phyloP scores from a whole-genome alignment of 37 sponge, comb jelly and placozoan genomes.

The Petrosia ficiformis region DNA sequence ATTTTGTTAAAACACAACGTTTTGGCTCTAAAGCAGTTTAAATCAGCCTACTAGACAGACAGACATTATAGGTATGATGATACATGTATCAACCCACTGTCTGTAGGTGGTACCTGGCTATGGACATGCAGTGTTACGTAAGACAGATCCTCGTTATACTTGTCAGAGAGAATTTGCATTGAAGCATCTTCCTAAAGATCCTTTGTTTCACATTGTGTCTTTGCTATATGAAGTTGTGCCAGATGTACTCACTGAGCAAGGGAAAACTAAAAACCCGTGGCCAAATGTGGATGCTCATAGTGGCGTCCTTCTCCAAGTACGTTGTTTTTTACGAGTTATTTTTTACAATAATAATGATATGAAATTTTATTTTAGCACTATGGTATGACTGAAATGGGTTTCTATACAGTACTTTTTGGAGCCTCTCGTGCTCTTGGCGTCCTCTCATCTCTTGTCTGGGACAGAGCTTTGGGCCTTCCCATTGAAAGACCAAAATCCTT shows the following conservation, averaged over 20 bases:
- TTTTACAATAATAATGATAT: too few relatives aligned
- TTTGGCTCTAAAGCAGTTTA: too few relatives aligned
- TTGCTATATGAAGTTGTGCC: slow-evolving; percentile 83
- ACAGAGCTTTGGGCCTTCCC: slow-evolving; percentile 94
- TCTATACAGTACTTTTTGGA: slow-evolving; percentile 99
- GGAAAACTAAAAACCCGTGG: slow-evolving; percentile 98
- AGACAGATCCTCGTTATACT: slow-evolving; percentile 96
- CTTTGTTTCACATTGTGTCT: slow-evolving; percentile 86
- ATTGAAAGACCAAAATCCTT: slow-evolving; percentile 97
- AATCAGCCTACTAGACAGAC: too few relatives aligned
- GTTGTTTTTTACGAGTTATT: neutral
- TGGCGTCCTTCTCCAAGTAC: slow-evolving; percentile 92
- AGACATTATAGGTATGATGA: too few relatives aligned
- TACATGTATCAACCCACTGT: too few relatives aligned
- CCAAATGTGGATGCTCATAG: slow-evolving; percentile 99
- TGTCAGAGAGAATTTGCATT: slow-evolving; percentile 96
- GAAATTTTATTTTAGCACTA: slow-evolving; percentile 87
- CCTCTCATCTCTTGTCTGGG: slow-evolving; percentile 95
- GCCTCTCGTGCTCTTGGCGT: slow-evolving; percentile 98
- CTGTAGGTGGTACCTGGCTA: slow-evolving; percentile 98
- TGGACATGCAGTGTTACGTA: slow-evolving; percentile 96
- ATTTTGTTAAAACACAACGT: too few relatives aligned
- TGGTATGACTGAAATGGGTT: slow-evolving; percentile 95
- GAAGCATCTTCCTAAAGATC: slow-evolving; percentile 95
- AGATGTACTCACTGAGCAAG: slow-evolving; percentile 82